A percentile compares a stretch with the other conserved stretches of the same genome.
Evolutionary conservation across 2,888 invertebrate species (phyloP).

Genomic region (Chelonus formosanus): DNA sequence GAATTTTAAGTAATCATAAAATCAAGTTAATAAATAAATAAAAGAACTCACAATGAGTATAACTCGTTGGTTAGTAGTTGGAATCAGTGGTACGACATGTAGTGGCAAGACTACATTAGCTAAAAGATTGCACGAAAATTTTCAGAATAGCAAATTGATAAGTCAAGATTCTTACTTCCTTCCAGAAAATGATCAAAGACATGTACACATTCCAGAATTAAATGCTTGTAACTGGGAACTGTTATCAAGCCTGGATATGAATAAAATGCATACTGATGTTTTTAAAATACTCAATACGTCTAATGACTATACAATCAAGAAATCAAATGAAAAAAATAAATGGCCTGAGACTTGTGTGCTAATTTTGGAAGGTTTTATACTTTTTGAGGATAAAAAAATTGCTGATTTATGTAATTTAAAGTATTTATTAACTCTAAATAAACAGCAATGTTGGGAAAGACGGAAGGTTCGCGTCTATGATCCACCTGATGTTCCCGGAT

Average conservation of each 20-base stretch:
- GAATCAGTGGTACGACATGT: conserved; percentile 83
- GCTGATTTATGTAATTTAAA: conserved; percentile 75
- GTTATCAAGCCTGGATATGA: conserved; percentile 77
- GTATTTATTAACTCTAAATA: conserved; percentile 77
- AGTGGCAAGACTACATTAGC: conserved; percentile 85
- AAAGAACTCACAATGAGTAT: not conserved
- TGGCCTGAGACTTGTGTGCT: conserved; percentile 67
- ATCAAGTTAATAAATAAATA: too few species aligned
- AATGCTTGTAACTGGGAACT: conserved; percentile 82
- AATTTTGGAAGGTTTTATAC: conserved; percentile 80
- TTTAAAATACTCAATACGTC: conserved; percentile 56
- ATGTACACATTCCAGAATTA: conserved; percentile 72
- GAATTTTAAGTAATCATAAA: too few species aligned
- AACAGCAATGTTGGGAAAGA: conserved; percentile 74
- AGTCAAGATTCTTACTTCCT: conserved; percentile 83
- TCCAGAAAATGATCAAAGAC: conserved; percentile 73
- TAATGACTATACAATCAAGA: not conserved
- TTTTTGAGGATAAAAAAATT: conserved; percentile 76
- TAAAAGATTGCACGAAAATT: conserved; percentile 66
- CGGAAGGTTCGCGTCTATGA: conserved; percentile 75
- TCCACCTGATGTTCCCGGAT: conserved; percentile 87
- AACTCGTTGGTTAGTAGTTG: conserved; percentile 69
- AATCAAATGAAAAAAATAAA: not conserved
- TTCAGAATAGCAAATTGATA: conserved; percentile 67
- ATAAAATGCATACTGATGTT: conserved; percentile 73